Percentiles rank a stretch among this genome's conserved stretches.
Conservation (phyloP, 1,140 invertebrate genomes). For the Bombus sibiricus region DNA sequence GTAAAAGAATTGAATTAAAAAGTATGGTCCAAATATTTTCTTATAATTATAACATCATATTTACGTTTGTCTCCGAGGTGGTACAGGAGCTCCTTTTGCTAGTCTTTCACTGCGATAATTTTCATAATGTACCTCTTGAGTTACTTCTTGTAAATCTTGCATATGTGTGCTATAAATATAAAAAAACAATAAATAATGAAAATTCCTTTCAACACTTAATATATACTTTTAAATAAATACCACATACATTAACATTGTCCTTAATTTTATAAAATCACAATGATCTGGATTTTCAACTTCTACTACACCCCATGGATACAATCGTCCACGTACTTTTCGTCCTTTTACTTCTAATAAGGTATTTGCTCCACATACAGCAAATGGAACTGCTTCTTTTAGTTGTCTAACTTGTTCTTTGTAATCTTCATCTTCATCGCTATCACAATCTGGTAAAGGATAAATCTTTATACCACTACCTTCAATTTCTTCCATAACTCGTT, state of each 20-base stretch:
- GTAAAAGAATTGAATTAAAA: conserved; percentile 14
- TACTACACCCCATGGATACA: conserved; percentile 99
- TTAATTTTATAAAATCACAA: conserved; percentile 98
- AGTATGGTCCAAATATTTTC: background rate
- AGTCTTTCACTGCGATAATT: conserved; percentile 95
- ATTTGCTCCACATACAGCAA: conserved; percentile 99
- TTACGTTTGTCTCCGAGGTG: conserved; percentile 87
- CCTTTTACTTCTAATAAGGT: conserved; percentile 95
- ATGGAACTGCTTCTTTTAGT: conserved; percentile 96
- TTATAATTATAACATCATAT: conserved; percentile 59
- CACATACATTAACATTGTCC: conserved; percentile 97
- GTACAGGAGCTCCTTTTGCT: conserved; percentile 90
- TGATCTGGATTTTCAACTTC: conserved; percentile 99
- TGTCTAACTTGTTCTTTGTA: conserved; percentile 97
- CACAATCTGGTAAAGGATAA: conserved; percentile 98
- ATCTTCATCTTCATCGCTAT: conserved; percentile 97
- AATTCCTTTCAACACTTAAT: background rate
- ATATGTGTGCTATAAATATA: conserved; percentile 91
- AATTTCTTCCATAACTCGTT: conserved; percentile 93
- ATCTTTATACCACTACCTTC: conserved; percentile 93
- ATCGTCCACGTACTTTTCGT: conserved; percentile 93
- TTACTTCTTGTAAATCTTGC: conserved; percentile 98
- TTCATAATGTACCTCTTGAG: conserved; percentile 98
- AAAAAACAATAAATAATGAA: background rate
- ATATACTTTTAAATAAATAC: conserved; percentile 14